phyloP scores from a whole-genome alignment of 2,888 invertebrate genomes.

The Lamellibrachia satsuma region DNA sequence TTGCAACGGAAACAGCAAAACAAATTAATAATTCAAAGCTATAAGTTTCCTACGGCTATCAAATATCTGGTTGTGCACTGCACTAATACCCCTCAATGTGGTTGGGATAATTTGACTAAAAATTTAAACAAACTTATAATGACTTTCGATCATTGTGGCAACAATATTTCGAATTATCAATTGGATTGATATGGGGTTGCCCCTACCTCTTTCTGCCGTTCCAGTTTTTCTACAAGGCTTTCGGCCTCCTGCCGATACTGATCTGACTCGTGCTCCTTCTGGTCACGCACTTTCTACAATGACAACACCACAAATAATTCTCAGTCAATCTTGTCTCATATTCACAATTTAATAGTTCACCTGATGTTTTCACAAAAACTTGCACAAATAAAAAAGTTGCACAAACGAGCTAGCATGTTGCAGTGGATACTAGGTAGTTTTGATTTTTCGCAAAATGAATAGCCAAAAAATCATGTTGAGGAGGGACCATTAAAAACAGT shows the following conservation, averaged over 20 bases:
- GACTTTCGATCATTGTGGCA: not conserved
- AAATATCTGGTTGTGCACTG: not conserved
- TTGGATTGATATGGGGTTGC: not conserved
- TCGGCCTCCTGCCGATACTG: conserved; percentile 51
- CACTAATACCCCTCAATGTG: not conserved
- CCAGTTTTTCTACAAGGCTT: conserved; percentile 51
- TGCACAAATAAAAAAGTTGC: too few species aligned
- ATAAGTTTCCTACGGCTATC: not conserved
- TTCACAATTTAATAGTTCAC: too few species aligned
- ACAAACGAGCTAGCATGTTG: too few species aligned
- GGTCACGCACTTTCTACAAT: conserved; percentile 25
- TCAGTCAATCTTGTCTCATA: not conserved
- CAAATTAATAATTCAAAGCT: not conserved
- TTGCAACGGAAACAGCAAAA: conserved; percentile 23
- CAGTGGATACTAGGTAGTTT: too few species aligned
- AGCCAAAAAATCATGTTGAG: too few species aligned
- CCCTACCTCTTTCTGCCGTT: conserved; percentile 58
- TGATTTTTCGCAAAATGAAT: too few species aligned
- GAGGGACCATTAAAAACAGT: too few species aligned
- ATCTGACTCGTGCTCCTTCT: conserved; percentile 33
- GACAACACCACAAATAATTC: not conserved
- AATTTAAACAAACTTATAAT: not conserved
- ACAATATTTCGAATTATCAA: conserved; percentile 7
- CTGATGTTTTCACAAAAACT: too few species aligned
- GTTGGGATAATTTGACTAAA: not conserved